phyloP scores from a whole-genome alignment of 2,888 invertebrate genomes.

The Lochmaea capreae region DNA sequence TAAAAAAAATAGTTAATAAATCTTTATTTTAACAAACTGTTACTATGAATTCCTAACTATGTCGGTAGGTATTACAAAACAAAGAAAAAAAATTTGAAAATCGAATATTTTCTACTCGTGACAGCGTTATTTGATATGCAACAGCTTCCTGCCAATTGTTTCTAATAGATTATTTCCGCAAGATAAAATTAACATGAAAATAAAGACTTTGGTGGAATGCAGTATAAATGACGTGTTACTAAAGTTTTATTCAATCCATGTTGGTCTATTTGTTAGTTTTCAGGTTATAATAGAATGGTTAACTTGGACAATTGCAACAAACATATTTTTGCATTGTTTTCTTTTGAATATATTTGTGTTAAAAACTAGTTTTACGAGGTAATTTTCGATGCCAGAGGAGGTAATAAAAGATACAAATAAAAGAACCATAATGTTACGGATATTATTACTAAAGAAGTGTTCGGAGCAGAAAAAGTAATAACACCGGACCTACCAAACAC shows the following conservation, averaged over 20 bases:
- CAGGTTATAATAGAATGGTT: neutral
- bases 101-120: neutral
- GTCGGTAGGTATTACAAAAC: neutral
- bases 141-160: conserved; percentile 17
- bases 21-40: neutral
- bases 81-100: neutral
- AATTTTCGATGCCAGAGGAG: no score
- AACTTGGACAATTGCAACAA: neutral
- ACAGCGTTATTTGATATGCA: conserved; percentile 1
- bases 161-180: conserved; percentile 17
- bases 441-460: no score
- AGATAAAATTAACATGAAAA: conserved; percentile 25
- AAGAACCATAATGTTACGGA: no score
- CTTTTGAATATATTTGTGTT: no score
- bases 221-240: neutral
- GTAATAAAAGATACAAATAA: neutral
- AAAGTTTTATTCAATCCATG: neutral
- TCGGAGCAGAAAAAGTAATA: no score
- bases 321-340: no score
- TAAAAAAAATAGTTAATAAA: no score
- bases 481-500: no score
- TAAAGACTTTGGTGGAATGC: conserved; percentile 16
- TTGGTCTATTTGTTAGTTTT: neutral
- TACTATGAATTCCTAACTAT: neutral
- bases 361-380: no score